Evolutionary conservation across 2,113 vertebrate species (phyloP).

Genomic region (Axis porcinus): DNA sequence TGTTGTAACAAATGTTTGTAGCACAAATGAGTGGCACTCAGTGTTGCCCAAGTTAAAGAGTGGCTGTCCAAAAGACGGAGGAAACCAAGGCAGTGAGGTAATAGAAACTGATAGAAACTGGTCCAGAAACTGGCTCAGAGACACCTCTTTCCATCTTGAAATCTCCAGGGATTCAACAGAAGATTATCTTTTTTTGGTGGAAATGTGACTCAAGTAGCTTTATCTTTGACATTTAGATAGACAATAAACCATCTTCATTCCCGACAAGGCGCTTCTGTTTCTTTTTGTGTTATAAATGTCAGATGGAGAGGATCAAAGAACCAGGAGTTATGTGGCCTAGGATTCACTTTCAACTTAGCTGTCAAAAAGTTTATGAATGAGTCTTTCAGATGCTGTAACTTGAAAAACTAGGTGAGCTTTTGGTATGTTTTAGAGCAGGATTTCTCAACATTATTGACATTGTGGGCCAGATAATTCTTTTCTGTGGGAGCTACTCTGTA

Average conservation of each 20-base stretch:
- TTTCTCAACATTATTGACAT: neutral
- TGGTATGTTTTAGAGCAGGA: neutral
- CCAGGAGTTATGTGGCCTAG: neutral
- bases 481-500: neutral
- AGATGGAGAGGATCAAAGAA: neutral
- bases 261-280: neutral
- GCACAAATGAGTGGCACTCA: neutral
- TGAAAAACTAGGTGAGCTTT: neutral
- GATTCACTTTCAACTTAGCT: neutral
- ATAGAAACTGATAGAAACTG: neutral
- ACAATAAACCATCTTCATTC: neutral
- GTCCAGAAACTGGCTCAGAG: neutral
- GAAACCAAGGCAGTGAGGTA: neutral
- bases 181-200: neutral
- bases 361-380: neutral
- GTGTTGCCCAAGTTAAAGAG: neutral
- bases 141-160: neutral
- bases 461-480: neutral
- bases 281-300: slow-evolving; percentile 19
- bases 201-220: slow-evolving; percentile 41
- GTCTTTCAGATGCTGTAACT: neutral
- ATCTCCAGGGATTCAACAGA: neutral
- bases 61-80: neutral
- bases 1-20: neutral
- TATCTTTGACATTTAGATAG: slow-evolving; percentile 6